Evolutionary conservation across 2,888 invertebrate species (phyloP).

Genomic region (Spodoptera exigua): DNA sequence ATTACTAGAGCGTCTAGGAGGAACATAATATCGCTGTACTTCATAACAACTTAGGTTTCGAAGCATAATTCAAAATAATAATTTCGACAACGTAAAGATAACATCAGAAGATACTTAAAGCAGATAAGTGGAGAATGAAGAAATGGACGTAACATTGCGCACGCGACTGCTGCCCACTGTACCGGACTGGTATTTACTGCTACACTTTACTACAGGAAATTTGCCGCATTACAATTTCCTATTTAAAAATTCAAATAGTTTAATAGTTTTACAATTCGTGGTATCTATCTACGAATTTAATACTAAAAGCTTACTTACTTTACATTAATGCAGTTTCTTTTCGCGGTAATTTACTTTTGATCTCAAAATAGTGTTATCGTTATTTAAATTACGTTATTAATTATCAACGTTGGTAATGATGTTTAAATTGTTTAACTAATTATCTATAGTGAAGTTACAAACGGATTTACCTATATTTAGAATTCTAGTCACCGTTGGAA

Average conservation of each 20-base stretch:
- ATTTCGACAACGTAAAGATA: constrained; percentile 43
- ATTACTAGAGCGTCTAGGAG: neutral
- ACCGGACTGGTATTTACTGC: constrained; percentile 42
- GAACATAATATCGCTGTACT: constrained; percentile 5
- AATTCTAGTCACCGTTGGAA: neutral
- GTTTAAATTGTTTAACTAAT: constrained; percentile 27
- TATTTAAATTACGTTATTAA: constrained; percentile 17
- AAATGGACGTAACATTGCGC: constrained; percentile 52
- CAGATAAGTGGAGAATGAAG: constrained; percentile 51
- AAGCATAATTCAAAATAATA: constrained; percentile 20
- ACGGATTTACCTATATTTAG: too few relatives aligned
- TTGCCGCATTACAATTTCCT: constrained; percentile 21
- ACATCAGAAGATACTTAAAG: constrained; percentile 34
- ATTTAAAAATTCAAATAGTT: constrained; percentile 9
- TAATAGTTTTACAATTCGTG: constrained; percentile 1
- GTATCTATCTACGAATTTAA: constrained; percentile 6
- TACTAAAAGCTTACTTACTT: constrained; percentile 14
- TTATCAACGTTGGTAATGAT: constrained; percentile 14
- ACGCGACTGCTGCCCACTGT: constrained; percentile 47
- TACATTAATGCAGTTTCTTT: constrained; percentile 25
- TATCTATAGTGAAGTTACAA: constrained; percentile 1
- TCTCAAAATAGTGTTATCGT: constrained; percentile 22
- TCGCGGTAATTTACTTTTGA: constrained; percentile 22
- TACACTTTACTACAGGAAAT: constrained; percentile 51
- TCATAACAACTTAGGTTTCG: constrained; percentile 13